Base-by-base conservation (phyloP, 2,797 vertebrate species). In the Pangasius sanitwongsei region DNA sequence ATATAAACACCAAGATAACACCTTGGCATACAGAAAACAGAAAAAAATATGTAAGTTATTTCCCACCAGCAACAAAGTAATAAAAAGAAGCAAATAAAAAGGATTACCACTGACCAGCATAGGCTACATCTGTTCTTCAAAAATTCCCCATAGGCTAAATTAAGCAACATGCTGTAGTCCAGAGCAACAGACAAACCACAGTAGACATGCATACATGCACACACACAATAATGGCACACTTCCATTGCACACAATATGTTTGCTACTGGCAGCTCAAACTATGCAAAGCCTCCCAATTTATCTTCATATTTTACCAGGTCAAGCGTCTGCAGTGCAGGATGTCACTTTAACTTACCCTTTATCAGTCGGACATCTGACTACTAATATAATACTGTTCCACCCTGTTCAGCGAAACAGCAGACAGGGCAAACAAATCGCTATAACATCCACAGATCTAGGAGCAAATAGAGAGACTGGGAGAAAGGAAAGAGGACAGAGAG, bases 381-480 rank as follows among this genome's bases (percentile, higher is more conserved):
- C 25, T 77, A 77, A 53, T 93, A 94, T 94, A 95, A 95, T 93
- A 91, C 91, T 90, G 94, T 94, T 94, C 95, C 95, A 96, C 94
- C 95, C 94, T 94, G 92, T 93, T 94, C 94, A 91, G 93, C 92
- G 88, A 91, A 82, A 82, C 80, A 41, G 55, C 31, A 37, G 34
- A 57, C 20, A 34, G 55, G 34, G 11, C 8, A 81, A 25, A 28
- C 55, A 28, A 16, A 28, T 83, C 2, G 28, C 34, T n/a, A 11
- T 4, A 34, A 20, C 16, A 34, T 55, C 50, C 16, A 57, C 50
- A 80, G n/a, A 31, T 20, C 2, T 9, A 18, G 75, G 28, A 78
- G 48, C 48, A 80, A 13, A 55, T 31, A 78, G 25, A 53, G 8
- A 80, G n/a, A 4, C 50, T 80, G 78, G 4, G 50, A 77, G 53